Percentiles rank a stretch among this genome's conserved stretches.
Evolutionary conservation across 1,140 invertebrate genomes (phyloP).

Genomic region (Asbolus verrucosus): DNA sequence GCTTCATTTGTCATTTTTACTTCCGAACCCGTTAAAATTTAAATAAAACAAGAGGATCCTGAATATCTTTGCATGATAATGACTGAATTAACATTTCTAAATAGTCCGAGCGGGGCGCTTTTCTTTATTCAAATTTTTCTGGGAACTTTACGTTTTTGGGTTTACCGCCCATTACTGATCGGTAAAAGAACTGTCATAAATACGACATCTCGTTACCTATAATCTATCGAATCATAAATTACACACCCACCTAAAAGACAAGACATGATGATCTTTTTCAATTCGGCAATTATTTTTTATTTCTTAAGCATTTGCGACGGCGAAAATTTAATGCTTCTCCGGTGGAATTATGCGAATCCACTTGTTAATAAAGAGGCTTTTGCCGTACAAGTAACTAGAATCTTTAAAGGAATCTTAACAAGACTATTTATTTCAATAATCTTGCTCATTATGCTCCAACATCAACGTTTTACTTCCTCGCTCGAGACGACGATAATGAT

Average conservation of each 20-base stretch:
- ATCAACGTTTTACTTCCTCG: too few relatives aligned
- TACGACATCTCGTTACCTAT: constrained; percentile 1
- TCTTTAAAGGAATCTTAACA: background rate
- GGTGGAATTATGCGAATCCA: background rate
- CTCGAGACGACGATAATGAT: background rate
- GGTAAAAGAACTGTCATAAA: constrained; percentile 2
- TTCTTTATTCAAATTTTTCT: too few relatives aligned
- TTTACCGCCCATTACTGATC: too few relatives aligned
- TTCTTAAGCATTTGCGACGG: background rate
- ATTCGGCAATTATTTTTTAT: constrained; percentile 9
- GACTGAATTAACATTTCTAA: too few relatives aligned
- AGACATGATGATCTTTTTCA: background rate
- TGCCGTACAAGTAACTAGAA: background rate
- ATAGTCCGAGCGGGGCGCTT: too few relatives aligned
- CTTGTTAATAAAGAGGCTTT: background rate
- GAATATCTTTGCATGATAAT: too few relatives aligned
- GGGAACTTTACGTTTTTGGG: too few relatives aligned
- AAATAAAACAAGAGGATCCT: too few relatives aligned
- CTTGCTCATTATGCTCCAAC: constrained; percentile 2
- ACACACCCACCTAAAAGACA: background rate
- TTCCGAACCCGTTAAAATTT: too few relatives aligned
- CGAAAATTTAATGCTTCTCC: background rate
- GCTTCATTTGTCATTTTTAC: too few relatives aligned
- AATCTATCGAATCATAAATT: background rate
- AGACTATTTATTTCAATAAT: background rate